Conservation (phyloP, 2,113 vertebrate species). For the Pungitius pungitius region DNA sequence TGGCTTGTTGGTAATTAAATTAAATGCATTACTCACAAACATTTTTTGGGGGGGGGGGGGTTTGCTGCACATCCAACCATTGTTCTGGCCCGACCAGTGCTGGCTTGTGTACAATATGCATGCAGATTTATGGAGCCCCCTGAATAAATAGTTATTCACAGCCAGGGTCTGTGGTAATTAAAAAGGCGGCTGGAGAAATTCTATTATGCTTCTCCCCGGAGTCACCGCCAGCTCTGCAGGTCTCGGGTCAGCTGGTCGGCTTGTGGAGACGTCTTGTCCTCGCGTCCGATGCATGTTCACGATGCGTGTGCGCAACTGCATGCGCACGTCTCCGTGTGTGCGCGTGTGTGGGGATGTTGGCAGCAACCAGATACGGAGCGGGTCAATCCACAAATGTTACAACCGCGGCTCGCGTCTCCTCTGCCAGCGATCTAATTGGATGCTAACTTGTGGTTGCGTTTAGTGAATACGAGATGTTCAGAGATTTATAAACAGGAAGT, state of each 20-base stretch:
- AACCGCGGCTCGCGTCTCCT: slow-evolving; percentile 48
- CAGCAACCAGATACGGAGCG: slow-evolving; percentile 38
- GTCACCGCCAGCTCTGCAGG: slow-evolving; percentile 53
- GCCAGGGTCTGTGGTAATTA: slow-evolving; percentile 76
- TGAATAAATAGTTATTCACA: slow-evolving; percentile 78
- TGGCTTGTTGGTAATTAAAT: slow-evolving; percentile 33
- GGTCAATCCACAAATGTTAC: slow-evolving; percentile 50
- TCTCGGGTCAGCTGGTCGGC: slow-evolving; percentile 69
- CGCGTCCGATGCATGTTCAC: slow-evolving; percentile 17
- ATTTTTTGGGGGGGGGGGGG: too few relatives aligned
- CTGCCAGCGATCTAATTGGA: slow-evolving; percentile 63
- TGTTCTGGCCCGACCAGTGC: slow-evolving; percentile 39
- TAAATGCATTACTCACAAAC: slow-evolving; percentile 2
- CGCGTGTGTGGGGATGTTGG: slow-evolving; percentile 28
- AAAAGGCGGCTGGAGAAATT: slow-evolving; percentile 72
- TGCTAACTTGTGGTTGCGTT: slow-evolving; percentile 40
- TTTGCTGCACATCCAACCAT: slow-evolving; percentile 19
- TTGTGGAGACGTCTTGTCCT: slow-evolving; percentile 62
- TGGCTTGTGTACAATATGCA: slow-evolving; percentile 52
- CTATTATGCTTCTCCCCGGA: slow-evolving; percentile 73
- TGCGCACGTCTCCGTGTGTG: neutral
- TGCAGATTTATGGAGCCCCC: slow-evolving; percentile 55
- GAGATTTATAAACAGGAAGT: slow-evolving; percentile 25
- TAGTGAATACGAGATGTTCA: slow-evolving; percentile 22
- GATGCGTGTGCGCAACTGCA: slow-evolving; percentile 37